Percentiles rank a stretch among this genome's conserved stretches.
Evolutionary conservation across 2,797 vertebrate species (phyloP).

Genomic region (Pitangus sulphuratus): DNA sequence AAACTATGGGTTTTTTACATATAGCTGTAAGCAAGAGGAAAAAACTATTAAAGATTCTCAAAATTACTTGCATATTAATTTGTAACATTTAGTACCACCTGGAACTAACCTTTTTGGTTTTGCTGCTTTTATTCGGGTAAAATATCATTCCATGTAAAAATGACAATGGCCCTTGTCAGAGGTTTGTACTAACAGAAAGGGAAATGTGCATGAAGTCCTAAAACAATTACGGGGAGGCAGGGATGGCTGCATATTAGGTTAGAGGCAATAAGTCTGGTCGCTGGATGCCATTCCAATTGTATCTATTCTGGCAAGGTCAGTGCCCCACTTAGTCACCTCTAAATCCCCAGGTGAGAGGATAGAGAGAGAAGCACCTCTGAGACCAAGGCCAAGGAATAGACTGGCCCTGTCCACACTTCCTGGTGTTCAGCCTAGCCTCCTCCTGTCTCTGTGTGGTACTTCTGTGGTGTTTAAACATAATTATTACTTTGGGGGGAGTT

Average conservation of each 20-base stretch:
- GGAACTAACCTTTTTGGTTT: background rate
- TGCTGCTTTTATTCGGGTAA: background rate
- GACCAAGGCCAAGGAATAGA: background rate
- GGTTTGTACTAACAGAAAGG: background rate
- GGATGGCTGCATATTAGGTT: background rate
- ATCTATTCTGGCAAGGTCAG: background rate
- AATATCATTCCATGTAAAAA: background rate
- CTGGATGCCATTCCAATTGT: background rate
- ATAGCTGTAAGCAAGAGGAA: background rate
- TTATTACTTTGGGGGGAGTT: background rate
- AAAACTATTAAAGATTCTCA: background rate
- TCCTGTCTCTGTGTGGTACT: background rate
- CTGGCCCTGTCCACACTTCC: background rate
- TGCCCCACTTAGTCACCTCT: background rate
- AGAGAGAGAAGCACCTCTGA: rapidly evolving
- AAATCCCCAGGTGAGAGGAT: rapidly evolving
- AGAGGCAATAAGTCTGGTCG: background rate
- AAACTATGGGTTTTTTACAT: background rate
- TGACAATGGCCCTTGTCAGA: background rate
- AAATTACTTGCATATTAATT: background rate
- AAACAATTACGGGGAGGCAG: background rate
- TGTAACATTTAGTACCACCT: background rate
- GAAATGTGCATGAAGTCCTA: background rate
- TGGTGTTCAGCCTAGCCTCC: background rate
- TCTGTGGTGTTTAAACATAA: background rate